A percentile compares a stretch with the other conserved stretches of the same genome.
Evolutionary conservation across 2,888 invertebrate species (phyloP).

Genomic region (Polyommatus iphigenia): DNA sequence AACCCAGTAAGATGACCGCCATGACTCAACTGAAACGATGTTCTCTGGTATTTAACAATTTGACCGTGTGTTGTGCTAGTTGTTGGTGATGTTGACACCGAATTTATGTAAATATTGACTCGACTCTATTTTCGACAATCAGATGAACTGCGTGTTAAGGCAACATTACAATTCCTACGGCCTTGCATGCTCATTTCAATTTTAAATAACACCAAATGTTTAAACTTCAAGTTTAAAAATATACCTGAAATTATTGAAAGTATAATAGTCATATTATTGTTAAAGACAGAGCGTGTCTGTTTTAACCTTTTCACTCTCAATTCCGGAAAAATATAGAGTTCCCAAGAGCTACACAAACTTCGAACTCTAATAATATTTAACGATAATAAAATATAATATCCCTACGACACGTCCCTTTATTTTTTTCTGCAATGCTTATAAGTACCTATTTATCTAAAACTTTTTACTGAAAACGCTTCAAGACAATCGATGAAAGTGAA

Average conservation of each 20-base stretch:
- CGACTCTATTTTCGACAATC: constrained; percentile 16
- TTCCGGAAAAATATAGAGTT: background rate
- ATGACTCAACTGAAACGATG: background rate
- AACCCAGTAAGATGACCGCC: background rate
- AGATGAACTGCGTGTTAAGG: constrained; percentile 19
- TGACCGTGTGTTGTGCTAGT: background rate
- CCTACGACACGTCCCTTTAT: no score
- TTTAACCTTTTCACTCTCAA: no score
- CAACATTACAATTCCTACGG: constrained; percentile 12
- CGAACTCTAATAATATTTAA: background rate
- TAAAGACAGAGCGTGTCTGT: no score
- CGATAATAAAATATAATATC: no score
- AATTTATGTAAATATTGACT: constrained; percentile 26
- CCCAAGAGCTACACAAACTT: background rate
- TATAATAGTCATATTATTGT: no score
- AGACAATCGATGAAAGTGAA: no score
- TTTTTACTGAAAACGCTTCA: background rate
- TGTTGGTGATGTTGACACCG: background rate
- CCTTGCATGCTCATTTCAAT: constrained; percentile 16
- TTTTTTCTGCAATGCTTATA: no score
- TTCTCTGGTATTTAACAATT: background rate
- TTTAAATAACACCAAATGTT: background rate
- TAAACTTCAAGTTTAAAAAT: background rate
- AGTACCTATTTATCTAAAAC: background rate
- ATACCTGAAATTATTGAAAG: background rate